Evolutionary conservation across 2,113 vertebrate genomes (phyloP).

Genomic region (Microcebus griseorufus): DNA sequence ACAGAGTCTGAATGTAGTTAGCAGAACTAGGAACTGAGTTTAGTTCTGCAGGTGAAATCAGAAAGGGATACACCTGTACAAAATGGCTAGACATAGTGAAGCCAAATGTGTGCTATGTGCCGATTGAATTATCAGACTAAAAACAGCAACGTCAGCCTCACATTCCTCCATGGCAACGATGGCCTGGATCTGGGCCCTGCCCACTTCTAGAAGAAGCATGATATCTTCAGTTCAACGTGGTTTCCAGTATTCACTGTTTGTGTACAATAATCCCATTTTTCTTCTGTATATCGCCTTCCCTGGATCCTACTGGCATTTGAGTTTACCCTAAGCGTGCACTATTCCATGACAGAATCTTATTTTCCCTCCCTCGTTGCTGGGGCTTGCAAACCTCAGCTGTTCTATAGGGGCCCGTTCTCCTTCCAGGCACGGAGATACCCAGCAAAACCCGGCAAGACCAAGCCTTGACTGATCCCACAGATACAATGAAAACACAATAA

Average conservation of each 20-base stretch:
- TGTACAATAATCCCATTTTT: neutral
- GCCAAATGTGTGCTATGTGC: no score
- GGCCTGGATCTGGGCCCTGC: neutral
- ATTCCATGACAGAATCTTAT: neutral
- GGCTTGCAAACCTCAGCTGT: neutral
- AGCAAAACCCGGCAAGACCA: rapidly evolving
- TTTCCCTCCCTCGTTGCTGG: rapidly evolving
- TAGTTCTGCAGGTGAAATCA: neutral
- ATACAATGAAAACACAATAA: neutral
- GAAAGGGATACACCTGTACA: neutral
- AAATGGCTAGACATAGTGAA: neutral
- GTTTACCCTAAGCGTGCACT: rapidly evolving
- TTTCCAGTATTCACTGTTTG: neutral
- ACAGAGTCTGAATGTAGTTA: neutral
- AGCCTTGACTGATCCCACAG: neutral
- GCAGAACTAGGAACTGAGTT: neutral
- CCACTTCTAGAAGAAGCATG: rapidly evolving
- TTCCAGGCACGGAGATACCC: no score
- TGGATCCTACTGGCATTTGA: neutral
- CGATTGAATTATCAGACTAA: neutral
- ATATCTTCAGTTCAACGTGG: rapidly evolving
- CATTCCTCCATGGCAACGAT: neutral
- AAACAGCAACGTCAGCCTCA: neutral
- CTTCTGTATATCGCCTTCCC: neutral
- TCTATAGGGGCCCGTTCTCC: rapidly evolving